Evolutionary conservation across 2,888 invertebrate species (phyloP), one percentile per base, ranked within the genome.

Genomic region (Phytoseiulus persimilis): DNA sequence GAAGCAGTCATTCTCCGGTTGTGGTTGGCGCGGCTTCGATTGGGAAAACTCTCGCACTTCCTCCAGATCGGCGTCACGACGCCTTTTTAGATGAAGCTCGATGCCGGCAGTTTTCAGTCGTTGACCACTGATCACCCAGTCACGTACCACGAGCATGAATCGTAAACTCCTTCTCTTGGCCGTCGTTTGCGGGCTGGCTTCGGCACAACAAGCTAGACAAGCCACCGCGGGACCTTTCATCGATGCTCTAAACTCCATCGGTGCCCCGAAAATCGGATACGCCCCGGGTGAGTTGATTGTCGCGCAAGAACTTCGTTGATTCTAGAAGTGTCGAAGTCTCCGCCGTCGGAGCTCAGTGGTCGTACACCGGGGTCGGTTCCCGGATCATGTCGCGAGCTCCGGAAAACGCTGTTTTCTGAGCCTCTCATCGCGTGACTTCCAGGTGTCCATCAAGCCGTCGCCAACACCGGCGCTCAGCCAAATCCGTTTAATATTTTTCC

Each of bases 371-470:
- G n/a, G n/a, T n/a, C n/a, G n/a, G n/a, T n/a, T n/a, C n/a, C n/a
- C n/a, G n/a, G n/a, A n/a, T n/a, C n/a, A n/a, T n/a, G n/a, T n/a
- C n/a, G n/a, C n/a, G n/a, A n/a, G n/a, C 46, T 46, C 46, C 46
- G 46, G 14, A 23, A 65, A 14, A 39, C 39, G 3, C 39, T 39
- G 39, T 65, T 65, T 1, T 11, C 65, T 28, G 65, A 65, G 2
- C 1, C 2, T 18, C 18, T 65, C 28, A 14, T 23, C 1, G 65
- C 5, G 14, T 28, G 18, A 11, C 65, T 65, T 65, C 31, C 33
- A 87, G 87, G 87, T 32, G 33, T 87, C n/a, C 87, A 87, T 23
- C 87, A 87, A 32, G 87, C 87, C 6, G 87, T 87, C 23, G 87
- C 87, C 28, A 87, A 87, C 87, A 87, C 87, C 28, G 87, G 87